A percentile compares a stretch with the other conserved stretches of the same genome.
Conservation (phyloP, 2,113 vertebrate species). For the Chamaetylas fuelleborni region DNA sequence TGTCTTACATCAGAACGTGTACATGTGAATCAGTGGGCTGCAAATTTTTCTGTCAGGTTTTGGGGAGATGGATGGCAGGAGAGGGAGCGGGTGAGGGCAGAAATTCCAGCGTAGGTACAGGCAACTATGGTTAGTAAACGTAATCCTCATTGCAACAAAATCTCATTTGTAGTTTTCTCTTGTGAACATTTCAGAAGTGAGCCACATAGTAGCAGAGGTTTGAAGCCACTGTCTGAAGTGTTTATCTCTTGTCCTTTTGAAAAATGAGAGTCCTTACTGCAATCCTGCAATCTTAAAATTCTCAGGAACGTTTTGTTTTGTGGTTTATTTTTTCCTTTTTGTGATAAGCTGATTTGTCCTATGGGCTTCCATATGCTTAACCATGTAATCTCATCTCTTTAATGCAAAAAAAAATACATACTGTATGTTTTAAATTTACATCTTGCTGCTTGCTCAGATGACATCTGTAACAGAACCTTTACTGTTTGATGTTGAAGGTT, state of each 20-base stretch:
- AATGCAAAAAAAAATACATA: neutral
- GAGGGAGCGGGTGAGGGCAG: neutral
- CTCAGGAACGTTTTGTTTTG: neutral
- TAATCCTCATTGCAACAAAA: neutral
- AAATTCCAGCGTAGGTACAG: neutral
- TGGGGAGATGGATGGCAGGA: neutral
- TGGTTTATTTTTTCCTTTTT: neutral
- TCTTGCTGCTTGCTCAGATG: constrained; percentile 16
- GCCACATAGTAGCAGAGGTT: neutral
- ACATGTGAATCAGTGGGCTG: neutral
- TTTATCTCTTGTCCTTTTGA: neutral
- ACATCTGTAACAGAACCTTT: constrained; percentile 22
- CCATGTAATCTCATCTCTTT: neutral
- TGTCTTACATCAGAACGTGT: neutral
- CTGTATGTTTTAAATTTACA: constrained; percentile 23
- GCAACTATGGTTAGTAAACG: neutral
- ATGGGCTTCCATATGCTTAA: neutral
- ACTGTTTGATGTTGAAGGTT: constrained; percentile 24
- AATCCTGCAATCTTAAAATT: constrained; percentile 33
- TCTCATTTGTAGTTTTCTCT: neutral
- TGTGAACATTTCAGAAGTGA: neutral
- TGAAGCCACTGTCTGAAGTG: neutral
- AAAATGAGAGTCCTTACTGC: neutral
- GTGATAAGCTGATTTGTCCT: neutral
- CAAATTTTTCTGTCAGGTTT: neutral